phyloP scores from a whole-genome alignment of 2,888 invertebrate genomes.

The Acanthosepion lycidas region DNA sequence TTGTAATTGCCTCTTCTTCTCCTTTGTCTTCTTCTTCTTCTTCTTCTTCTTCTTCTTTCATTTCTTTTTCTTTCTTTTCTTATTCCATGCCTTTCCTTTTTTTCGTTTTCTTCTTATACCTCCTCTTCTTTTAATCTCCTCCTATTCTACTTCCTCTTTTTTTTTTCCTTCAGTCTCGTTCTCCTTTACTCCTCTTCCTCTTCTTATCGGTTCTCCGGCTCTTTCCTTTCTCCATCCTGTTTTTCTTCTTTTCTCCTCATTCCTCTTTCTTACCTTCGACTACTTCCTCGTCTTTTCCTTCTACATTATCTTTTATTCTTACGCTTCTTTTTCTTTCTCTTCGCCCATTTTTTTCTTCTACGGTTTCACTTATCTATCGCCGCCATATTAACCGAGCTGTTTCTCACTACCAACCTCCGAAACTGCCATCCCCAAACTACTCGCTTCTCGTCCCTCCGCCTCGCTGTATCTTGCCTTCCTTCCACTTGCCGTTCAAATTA shows the following conservation, averaged over 20 bases:
- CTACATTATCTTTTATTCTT: neutral
- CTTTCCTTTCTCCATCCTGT: neutral
- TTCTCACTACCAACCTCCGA: neutral
- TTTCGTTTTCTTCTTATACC: neutral
- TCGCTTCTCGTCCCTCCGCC: neutral
- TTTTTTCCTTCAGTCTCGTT: neutral
- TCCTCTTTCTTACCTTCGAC: neutral
- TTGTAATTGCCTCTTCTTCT: too few relatives aligned
- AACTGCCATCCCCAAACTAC: neutral
- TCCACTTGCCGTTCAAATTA: conserved; percentile 8
- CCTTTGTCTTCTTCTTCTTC: too few relatives aligned
- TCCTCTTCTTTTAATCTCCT: neutral
- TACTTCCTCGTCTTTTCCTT: neutral
- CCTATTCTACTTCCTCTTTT: neutral
- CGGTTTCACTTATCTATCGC: neutral
- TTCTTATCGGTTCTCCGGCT: neutral
- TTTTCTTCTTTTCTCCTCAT: neutral
- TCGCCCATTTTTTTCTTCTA: neutral
- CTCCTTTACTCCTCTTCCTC: neutral
- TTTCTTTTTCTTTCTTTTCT: neutral
- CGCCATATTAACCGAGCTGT: neutral
- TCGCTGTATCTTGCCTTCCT: neutral
- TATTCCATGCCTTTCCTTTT: neutral
- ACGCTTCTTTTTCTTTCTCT: neutral
- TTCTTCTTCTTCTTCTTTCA: neutral